Conservation (phyloP, 2,797 vertebrate species). For the Coccyzus lansbergi region DNA sequence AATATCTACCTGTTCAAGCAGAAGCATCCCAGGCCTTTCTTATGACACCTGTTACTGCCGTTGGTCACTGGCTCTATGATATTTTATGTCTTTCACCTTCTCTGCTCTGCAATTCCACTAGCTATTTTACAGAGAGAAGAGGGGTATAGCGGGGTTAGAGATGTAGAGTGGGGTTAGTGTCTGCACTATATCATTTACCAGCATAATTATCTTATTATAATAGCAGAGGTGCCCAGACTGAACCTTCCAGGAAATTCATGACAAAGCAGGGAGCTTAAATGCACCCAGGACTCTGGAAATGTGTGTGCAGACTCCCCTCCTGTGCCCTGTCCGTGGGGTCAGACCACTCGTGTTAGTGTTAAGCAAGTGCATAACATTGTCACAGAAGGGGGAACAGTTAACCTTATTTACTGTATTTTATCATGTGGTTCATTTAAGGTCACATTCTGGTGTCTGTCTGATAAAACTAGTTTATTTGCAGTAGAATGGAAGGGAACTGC, state of each 20-base stretch:
- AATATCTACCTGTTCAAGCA: neutral
- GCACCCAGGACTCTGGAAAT: neutral
- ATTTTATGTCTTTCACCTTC: neutral
- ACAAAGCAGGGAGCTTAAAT: neutral
- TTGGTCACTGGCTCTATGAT: accelerated
- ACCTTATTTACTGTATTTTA: neutral
- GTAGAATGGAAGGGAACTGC: neutral
- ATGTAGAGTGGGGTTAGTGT: neutral
- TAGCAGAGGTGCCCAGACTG: neutral
- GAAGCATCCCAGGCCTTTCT: neutral
- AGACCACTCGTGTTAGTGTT: neutral
- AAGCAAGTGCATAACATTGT: neutral
- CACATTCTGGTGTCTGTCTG: neutral
- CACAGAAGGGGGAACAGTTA: neutral
- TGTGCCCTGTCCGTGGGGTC: neutral
- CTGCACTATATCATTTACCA: neutral
- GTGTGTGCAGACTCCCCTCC: neutral
- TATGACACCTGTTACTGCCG: neutral
- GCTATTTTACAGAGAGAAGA: neutral
- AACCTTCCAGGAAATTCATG: neutral
- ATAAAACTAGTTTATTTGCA: neutral
- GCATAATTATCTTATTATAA: neutral
- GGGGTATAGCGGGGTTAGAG: neutral
- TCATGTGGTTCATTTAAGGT: neutral
- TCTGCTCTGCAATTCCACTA: neutral